Evolutionary conservation across 2,888 invertebrate genomes (phyloP).

Genomic region (Lingula anatina): DNA sequence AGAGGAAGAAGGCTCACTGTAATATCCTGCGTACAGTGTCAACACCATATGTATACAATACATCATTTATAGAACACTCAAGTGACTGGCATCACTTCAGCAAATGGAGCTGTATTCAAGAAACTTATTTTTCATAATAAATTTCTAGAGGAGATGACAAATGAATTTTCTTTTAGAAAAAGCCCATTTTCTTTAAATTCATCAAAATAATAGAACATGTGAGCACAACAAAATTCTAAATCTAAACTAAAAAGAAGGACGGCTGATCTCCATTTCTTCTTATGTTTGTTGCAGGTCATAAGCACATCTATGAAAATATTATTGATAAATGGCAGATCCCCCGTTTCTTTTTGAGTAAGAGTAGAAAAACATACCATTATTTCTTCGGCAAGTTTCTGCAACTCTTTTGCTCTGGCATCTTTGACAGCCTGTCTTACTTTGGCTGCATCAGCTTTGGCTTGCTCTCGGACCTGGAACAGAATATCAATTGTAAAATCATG

Average conservation of each 20-base stretch:
- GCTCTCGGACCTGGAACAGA: constrained; percentile 37
- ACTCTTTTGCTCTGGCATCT: constrained; percentile 35
- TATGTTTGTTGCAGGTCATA: neutral
- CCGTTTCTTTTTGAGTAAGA: neutral
- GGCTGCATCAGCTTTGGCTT: constrained; percentile 41
- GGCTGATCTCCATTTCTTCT: no score
- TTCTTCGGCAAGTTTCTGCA: constrained; percentile 33
- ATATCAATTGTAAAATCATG: neutral
- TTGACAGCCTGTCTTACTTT: constrained; percentile 38
- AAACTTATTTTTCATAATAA: no score
- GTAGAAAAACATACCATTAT: constrained; percentile 32
- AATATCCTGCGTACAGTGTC: no score
- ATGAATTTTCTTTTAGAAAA: no score
- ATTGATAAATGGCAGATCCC: neutral
- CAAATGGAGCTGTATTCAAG: no score
- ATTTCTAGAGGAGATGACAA: no score
- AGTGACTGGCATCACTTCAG: neutral
- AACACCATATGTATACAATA: neutral
- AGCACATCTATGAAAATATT: neutral
- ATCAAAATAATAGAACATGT: no score
- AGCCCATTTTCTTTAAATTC: no score
- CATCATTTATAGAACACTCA: neutral
- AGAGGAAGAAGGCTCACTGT: neutral
- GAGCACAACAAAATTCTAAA: no score
- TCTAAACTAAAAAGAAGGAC: no score